These are phyloP conservation scores for Cantharis flavilabris DNA, from an alignment of 2,888 invertebrate genomes.

Conservation along the genomic window DNA sequence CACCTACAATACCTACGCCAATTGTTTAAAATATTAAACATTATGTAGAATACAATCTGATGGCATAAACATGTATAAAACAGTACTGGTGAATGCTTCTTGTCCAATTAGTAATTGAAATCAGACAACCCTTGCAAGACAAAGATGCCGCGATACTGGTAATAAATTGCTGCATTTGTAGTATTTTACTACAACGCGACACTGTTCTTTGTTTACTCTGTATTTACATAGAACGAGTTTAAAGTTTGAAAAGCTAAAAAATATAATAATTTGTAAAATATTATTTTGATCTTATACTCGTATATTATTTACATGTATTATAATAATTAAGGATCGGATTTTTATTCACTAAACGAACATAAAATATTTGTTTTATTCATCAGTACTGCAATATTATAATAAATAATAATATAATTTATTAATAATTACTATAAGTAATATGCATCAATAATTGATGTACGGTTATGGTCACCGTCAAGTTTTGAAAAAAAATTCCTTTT, in stretches of 20 bases:
- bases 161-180: slow-evolving; percentile 39
- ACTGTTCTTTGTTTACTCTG: slow-evolving; percentile 9
- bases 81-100: slow-evolving; percentile 42
- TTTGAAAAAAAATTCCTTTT: too few relatives aligned
- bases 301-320: too few relatives aligned
- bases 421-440: too few relatives aligned
- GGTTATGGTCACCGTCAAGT: too few relatives aligned
- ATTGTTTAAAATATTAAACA: slow-evolving; percentile 14
- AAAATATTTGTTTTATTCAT: too few relatives aligned
- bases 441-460: too few relatives aligned
- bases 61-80: slow-evolving; percentile 44
- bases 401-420: too few relatives aligned
- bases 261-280: not conserved
- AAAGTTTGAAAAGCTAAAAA: not conserved
- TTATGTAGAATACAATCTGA: slow-evolving; percentile 35
- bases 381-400: too few relatives aligned
- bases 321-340: too few relatives aligned
- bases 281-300: too few relatives aligned
- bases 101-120: slow-evolving; percentile 52
- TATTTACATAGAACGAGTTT: not conserved
- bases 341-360: too few relatives aligned
- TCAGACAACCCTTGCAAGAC: slow-evolving; percentile 45
- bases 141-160: slow-evolving; percentile 47
- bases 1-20: slow-evolving; percentile 6
- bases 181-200: slow-evolving; percentile 12